A percentile compares a stretch with the other conserved stretches of the same genome.
Conservation (phyloP, 1,140 invertebrate species). For the Trichogramma pretiosum region DNA sequence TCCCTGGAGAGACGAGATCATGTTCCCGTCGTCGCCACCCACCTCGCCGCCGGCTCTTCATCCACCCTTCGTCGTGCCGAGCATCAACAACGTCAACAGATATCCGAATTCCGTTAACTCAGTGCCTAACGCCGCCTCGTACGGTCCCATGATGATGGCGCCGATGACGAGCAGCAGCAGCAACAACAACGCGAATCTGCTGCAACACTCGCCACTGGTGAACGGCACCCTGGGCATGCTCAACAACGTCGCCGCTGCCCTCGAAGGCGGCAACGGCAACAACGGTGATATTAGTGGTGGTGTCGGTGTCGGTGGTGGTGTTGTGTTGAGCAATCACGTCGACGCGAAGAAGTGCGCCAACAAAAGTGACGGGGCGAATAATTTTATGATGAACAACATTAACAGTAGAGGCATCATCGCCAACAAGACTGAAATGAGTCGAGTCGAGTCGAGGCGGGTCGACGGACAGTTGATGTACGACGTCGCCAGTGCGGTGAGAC, state of each 20-base stretch:
- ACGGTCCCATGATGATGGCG: background rate
- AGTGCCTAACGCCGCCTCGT: background rate
- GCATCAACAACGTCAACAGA: too few species aligned
- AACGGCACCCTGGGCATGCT: constrained; percentile 35
- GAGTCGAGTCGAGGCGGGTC: constrained; percentile 4
- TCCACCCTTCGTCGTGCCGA: background rate
- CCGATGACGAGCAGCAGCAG: too few species aligned
- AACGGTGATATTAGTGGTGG: too few species aligned
- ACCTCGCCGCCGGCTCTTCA: constrained; percentile 7
- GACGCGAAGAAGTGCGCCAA: constrained; percentile 22
- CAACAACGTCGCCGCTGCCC: constrained; percentile 21
- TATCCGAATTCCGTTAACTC: constrained; percentile 22
- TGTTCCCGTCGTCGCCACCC: constrained; percentile 20
- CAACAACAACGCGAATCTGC: too few species aligned
- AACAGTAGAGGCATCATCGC: background rate
- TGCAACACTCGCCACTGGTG: constrained; percentile 34
- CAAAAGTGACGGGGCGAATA: too few species aligned
- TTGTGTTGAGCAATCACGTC: constrained; percentile 28
- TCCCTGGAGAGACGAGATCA: constrained; percentile 31
- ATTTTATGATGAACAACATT: background rate
- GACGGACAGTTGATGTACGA: constrained; percentile 9
- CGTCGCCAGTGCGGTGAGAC: constrained; percentile 5
- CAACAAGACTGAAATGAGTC: constrained; percentile 11
- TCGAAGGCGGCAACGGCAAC: constrained; percentile 20
- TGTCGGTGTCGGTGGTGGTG: constrained; percentile 18